These are phyloP conservation scores for Micropterix aruncella DNA, from an alignment of 2,888 invertebrate genomes.

Conservation along the genomic window DNA sequence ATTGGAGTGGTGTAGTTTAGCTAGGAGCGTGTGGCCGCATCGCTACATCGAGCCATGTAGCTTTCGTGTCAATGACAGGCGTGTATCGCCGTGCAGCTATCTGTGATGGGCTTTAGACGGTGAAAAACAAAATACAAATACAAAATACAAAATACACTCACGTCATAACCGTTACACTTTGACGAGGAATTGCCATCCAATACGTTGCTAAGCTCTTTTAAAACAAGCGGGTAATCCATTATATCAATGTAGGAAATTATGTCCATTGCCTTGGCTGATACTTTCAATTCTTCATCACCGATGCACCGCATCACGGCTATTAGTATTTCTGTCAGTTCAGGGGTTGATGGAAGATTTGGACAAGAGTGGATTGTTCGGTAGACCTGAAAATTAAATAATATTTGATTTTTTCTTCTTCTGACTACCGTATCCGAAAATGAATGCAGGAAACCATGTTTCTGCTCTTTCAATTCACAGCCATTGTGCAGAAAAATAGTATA, in stretches of 20 bases:
- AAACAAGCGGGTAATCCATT: conserved; percentile 38
- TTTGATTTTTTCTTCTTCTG: not conserved
- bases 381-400: conserved; percentile 18
- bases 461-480: too few relatives aligned
- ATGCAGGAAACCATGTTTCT: too few relatives aligned
- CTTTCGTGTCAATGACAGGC: too few relatives aligned
- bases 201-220: conserved; percentile 41
- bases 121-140: too few relatives aligned
- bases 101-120: too few relatives aligned
- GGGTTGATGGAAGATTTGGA: conserved; percentile 23
- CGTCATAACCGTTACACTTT: conserved; percentile 57
- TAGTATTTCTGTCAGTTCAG: conserved; percentile 36
- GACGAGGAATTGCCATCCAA: conserved; percentile 41
- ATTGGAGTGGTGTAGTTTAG: too few relatives aligned
- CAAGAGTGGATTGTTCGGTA: conserved; percentile 21
- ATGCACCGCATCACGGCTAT: conserved; percentile 41
- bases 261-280: conserved; percentile 43
- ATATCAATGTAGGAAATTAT: conserved; percentile 36
- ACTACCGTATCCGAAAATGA: too few relatives aligned
- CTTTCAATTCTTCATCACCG: conserved; percentile 39
- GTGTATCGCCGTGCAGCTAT: too few relatives aligned
- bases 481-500: too few relatives aligned
- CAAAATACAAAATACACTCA: conserved; percentile 16
- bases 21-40: too few relatives aligned
- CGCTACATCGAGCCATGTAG: too few relatives aligned